These are phyloP conservation scores for Drosophila littoralis DNA, from an alignment of 1,140 invertebrate genomes.

Conservation along the genomic window DNA sequence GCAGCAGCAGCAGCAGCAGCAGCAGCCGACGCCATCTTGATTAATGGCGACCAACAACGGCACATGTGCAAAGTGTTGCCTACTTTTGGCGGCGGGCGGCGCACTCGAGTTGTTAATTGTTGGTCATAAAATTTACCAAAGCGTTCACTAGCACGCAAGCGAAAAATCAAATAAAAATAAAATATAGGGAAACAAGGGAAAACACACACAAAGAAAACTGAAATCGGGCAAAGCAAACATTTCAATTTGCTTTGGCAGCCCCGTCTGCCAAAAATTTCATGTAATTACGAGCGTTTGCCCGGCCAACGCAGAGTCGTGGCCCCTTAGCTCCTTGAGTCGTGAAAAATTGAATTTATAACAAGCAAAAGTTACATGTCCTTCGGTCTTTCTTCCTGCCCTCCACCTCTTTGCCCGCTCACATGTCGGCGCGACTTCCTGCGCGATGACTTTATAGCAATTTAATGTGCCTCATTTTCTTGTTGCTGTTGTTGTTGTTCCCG, in stretches of 20 bases:
- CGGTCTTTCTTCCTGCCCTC: conserved; percentile 19
- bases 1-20: neutral
- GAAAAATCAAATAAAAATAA: conserved; percentile 14
- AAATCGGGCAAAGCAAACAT: conserved; percentile 39
- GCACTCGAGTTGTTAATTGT: conserved; percentile 68
- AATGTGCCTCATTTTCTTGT: conserved; percentile 54
- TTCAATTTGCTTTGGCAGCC: conserved; percentile 53
- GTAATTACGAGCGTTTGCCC: conserved; percentile 41
- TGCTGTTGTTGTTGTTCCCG: conserved; percentile 27
- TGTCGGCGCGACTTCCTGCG: conserved; percentile 47
- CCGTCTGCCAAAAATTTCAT: conserved; percentile 12
- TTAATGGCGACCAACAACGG: conserved; percentile 67
- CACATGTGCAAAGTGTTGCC: conserved; percentile 68
- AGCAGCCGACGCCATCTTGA: conserved; percentile 49
- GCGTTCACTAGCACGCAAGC: conserved; percentile 52
- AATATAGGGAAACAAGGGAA: neutral
- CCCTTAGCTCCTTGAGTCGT: conserved; percentile 38
- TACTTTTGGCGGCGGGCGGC: conserved; percentile 48
- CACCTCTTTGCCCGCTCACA: conserved; percentile 18
- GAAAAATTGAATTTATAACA: conserved; percentile 78
- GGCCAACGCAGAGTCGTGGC: neutral
- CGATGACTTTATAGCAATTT: conserved; percentile 79
- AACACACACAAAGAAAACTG: conserved; percentile 5
- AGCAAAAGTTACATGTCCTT: conserved; percentile 68
- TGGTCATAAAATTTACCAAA: conserved; percentile 67